Percentiles rank a stretch among this genome's conserved stretches.
These are phyloP conservation scores for Dicyrtoma fusca DNA, from an alignment of 2,888 invertebrate genomes.

Conservation along the genomic window DNA sequence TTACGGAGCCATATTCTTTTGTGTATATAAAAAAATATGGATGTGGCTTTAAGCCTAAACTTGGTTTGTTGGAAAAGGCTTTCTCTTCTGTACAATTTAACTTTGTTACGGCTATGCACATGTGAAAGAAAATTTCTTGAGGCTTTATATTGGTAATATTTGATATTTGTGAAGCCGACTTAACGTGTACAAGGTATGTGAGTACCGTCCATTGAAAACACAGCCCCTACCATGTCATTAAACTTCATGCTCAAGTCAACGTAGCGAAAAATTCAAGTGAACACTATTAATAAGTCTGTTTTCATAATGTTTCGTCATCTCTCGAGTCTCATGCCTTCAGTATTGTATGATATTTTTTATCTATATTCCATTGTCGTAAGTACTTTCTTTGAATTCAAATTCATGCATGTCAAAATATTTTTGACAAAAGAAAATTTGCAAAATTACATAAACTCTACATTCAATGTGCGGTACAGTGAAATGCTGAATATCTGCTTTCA, in stretches of 20 bases:
- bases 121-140: not conserved
- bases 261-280: not conserved
- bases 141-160: not conserved
- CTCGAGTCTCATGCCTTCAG: not conserved
- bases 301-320: not conserved
- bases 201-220: constrained; percentile 6
- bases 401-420: too few relatives aligned
- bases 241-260: constrained; percentile 6
- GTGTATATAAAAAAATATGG: not conserved
- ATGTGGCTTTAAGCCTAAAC: not conserved
- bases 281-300: not conserved
- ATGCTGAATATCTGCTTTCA: too few relatives aligned
- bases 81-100: constrained; percentile 14
- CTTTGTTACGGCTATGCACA: not conserved
- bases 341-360: not conserved
- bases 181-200: too few relatives aligned
- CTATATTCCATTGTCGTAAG: too few relatives aligned
- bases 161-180: not conserved
- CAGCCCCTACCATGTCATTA: constrained; percentile 10
- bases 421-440: too few relatives aligned
- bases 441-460: too few relatives aligned
- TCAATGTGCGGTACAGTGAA: too few relatives aligned
- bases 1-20: too few relatives aligned
- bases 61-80: too few relatives aligned
- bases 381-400: constrained; percentile 1